phyloP scores from a whole-genome alignment of 2,797 vertebrate species.

The Staurois parvus region DNA sequence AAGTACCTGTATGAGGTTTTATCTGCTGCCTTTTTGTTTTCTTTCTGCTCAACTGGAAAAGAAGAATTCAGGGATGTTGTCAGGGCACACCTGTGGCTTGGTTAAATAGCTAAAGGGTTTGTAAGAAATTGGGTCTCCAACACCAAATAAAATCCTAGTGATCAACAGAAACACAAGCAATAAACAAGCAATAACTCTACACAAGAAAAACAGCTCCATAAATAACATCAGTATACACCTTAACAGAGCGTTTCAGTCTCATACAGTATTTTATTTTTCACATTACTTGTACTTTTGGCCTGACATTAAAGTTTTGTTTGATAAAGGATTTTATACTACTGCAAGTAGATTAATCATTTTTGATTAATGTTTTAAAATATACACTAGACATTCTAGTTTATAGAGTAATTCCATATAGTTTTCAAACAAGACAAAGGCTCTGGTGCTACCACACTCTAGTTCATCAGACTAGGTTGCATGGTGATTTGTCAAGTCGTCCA shows the following conservation, averaged over 20 bases:
- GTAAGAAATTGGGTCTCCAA: conserved; percentile 55
- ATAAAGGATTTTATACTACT: too few species aligned
- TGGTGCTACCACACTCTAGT: too few species aligned
- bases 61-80: conserved; percentile 68
- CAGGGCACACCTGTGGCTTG: conserved; percentile 65
- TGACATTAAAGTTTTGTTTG: too few species aligned
- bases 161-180: background rate
- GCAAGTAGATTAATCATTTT: too few species aligned
- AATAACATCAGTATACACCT: background rate
- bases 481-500: too few species aligned
- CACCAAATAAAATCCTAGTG: background rate
- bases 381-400: too few species aligned
- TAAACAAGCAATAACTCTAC: background rate
- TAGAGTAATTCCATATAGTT: too few species aligned
- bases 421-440: too few species aligned
- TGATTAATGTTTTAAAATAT: too few species aligned
- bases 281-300: too few species aligned
- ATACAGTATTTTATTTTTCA: background rate
- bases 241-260: background rate
- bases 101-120: conserved; percentile 39
- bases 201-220: background rate
- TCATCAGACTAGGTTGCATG: too few species aligned
- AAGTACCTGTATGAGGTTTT: conserved; percentile 70
- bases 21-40: conserved; percentile 73
- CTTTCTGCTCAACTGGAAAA: conserved; percentile 71